Base-by-base conservation (phyloP, 2,797 vertebrate genomes). In the Gila robusta region DNA sequence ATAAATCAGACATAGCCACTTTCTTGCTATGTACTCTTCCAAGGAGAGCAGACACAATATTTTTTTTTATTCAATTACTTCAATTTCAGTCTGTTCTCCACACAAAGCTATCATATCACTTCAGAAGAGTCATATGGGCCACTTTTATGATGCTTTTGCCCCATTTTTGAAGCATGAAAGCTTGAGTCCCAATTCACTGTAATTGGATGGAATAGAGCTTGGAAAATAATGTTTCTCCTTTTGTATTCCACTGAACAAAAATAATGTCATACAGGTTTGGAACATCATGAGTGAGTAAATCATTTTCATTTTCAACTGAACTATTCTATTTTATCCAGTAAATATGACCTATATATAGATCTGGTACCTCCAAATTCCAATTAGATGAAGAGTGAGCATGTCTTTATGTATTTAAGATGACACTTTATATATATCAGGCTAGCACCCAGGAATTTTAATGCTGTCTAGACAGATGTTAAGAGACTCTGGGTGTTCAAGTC, bases 381-480 rank as follows among this genome's bases (percentile, higher is more conserved):
- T 82, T 79, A 67, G 73, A 79, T 79, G 12, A 78, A 41, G 52
- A 86, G 41, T 83, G 84, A 66, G 84, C 88, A 89, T 90, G 83
- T 28, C 26, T 66, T 26, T 62, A n/a, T n/a, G 10, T 92, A 92
- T 93, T 93, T 92, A 90, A 92, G 86, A 93, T 89, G 89, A 92
- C 90, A 89, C 89, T 80, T 37, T 86, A 32, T 32, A 32, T 73
- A 83, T 83, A 82, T 74, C 72, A 74, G 76, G 76, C 80, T 54
- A 49, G 69, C 72, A 84, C 74, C 64, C 70, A 77, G 85, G 88
- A 90, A 85, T 86, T 89, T 91, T 90, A 90, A 92, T 86, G 87
- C 82, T 14, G 90, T 94, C 94, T 94, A 94, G 93, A 94, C 93
- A 76, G 93, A 93, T 90, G 90, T 92, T 91, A 90, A 73, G 89